phyloP scores from a whole-genome alignment of 1,140 invertebrate genomes.

The Agraylea sexmaculata region DNA sequence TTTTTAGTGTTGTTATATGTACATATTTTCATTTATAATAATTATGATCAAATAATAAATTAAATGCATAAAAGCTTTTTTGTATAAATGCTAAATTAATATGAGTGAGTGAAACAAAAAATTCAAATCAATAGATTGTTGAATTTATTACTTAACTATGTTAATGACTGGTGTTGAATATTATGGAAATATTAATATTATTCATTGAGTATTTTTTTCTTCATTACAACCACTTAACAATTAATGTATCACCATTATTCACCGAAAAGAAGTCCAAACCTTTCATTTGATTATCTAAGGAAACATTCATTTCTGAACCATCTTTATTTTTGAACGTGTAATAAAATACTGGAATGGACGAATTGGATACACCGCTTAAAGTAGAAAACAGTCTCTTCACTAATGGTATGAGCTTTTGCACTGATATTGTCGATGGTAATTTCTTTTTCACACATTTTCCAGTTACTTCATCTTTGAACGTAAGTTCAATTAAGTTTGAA shows the following conservation, averaged over 20 bases:
- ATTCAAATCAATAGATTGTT: too few relatives aligned
- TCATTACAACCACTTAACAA: conserved; percentile 60
- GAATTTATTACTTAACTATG: too few relatives aligned
- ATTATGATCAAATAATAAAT: too few relatives aligned
- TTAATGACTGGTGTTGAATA: too few relatives aligned
- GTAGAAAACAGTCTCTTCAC: conserved; percentile 56
- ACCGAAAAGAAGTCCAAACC: conserved; percentile 73
- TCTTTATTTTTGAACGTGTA: conserved; percentile 17
- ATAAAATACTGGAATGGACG: conserved; percentile 5
- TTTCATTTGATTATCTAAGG: conserved; percentile 67
- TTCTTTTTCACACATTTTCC: conserved; percentile 52
- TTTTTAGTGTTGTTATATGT: too few relatives aligned
- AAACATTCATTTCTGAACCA: conserved; percentile 48
- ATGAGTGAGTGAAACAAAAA: too few relatives aligned
- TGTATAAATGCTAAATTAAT: too few relatives aligned
- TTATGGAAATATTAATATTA: too few relatives aligned
- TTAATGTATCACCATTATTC: conserved; percentile 68
- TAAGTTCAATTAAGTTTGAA: conserved; percentile 54
- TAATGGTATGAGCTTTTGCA: conserved; percentile 69
- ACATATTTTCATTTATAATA: too few relatives aligned
- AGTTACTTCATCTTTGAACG: conserved; percentile 43
- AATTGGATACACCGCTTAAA: conserved; percentile 21
- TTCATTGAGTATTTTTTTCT: too few relatives aligned
- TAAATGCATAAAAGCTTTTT: too few relatives aligned
- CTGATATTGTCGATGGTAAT: conserved; percentile 63